Conservation (phyloP, 1,140 invertebrate species). For the Sycobia sp. region DNA sequence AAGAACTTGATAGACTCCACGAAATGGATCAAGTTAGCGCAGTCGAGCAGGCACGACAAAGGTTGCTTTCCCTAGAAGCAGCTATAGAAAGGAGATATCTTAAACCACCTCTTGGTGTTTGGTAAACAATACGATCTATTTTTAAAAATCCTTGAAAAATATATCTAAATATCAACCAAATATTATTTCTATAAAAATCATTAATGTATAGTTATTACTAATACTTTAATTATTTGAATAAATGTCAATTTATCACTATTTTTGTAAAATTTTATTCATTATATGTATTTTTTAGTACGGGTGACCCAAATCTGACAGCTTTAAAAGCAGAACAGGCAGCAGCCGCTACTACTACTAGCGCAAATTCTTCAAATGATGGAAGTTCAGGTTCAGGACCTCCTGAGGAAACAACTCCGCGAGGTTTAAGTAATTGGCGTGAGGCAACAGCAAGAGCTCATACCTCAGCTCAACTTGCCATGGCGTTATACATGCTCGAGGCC, state of each 20-base stretch:
- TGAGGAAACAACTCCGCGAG: conserved; percentile 66
- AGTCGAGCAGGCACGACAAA: conserved; percentile 74
- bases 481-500: conserved; percentile 85
- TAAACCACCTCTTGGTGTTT: conserved; percentile 87
- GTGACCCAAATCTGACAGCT: conserved; percentile 64
- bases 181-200: neutral
- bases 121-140: conserved; percentile 55
- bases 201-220: too few relatives aligned
- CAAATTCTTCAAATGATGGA: conserved; percentile 49
- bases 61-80: conserved; percentile 82
- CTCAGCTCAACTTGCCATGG: conserved; percentile 88
- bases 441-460: conserved; percentile 81
- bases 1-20: conserved; percentile 63
- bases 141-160: neutral
- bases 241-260: too few relatives aligned
- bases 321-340: conserved; percentile 61
- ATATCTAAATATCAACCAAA: neutral
- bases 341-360: conserved; percentile 45
- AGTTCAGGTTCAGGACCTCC: conserved; percentile 39
- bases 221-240: neutral
- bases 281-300: conserved; percentile 57
- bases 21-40: conserved; percentile 67
- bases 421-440: conserved; percentile 86
- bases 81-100: conserved; percentile 92
- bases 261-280: too few relatives aligned